A percentile compares a stretch with the other conserved stretches of the same genome.
phyloP scores from a whole-genome alignment of 2,888 invertebrate species.

The Arge pagana region DNA sequence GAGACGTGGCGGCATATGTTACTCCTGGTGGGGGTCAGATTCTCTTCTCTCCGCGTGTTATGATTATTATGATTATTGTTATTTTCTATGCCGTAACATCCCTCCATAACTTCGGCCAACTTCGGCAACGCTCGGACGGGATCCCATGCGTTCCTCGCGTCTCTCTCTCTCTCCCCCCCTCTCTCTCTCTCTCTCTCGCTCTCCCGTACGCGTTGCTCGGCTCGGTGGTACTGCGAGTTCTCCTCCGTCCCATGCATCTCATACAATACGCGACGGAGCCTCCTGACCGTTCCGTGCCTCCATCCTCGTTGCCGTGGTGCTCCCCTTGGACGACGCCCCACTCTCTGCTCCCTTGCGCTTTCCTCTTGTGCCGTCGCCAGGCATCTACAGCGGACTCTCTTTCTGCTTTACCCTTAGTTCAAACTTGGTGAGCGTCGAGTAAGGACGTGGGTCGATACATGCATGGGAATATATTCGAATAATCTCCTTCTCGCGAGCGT shows the following conservation, averaged over 20 bases:
- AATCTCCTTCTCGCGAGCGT: too few relatives aligned
- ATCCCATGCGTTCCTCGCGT: constrained; percentile 14
- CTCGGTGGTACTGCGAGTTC: not conserved
- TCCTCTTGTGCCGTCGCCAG: too few relatives aligned
- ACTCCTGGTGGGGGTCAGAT: too few relatives aligned
- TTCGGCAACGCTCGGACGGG: constrained; percentile 20
- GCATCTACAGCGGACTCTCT: not conserved
- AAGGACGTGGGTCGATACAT: constrained; percentile 12
- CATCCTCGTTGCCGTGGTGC: too few relatives aligned
- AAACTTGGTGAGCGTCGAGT: constrained; percentile 32
- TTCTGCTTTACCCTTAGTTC: constrained; percentile 31
- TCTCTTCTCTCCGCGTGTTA: constrained; percentile 24
- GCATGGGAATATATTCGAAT: too few relatives aligned
- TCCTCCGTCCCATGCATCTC: not conserved
- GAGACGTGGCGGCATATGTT: too few relatives aligned
- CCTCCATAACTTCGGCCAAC: constrained; percentile 32
- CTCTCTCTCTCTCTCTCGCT: not conserved
- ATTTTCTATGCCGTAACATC: constrained; percentile 27
- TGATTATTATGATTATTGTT: too few relatives aligned
- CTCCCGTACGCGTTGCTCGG: constrained; percentile 2
- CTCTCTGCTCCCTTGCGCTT: too few relatives aligned
- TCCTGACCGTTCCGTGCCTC: too few relatives aligned
- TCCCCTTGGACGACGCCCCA: too few relatives aligned
- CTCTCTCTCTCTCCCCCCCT: constrained; percentile 7
- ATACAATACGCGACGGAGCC: too few relatives aligned